A percentile compares a stretch with the other conserved stretches of the same genome.
Conservation (phyloP, 1,140 invertebrate species). For the Aphidius ervi region DNA sequence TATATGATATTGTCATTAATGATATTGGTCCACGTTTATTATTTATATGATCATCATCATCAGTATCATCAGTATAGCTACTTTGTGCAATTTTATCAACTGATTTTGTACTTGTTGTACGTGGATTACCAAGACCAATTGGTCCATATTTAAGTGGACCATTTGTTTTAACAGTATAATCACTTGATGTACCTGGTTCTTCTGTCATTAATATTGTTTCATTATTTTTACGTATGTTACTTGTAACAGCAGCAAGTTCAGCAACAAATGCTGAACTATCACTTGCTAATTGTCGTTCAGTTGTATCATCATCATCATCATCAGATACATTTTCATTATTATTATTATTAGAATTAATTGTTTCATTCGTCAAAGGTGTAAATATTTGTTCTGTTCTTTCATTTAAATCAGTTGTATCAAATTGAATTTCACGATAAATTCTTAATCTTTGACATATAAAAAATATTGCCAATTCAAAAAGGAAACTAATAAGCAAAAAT, state of each 20-base stretch:
- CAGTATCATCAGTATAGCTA: constrained; percentile 22
- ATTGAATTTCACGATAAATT: constrained; percentile 32
- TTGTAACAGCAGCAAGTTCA: neutral
- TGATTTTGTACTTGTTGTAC: constrained; percentile 22
- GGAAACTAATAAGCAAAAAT: constrained; percentile 30
- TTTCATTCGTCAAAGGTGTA: constrained; percentile 24
- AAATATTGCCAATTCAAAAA: constrained; percentile 35
- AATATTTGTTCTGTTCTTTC: constrained; percentile 27
- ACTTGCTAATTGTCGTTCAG: neutral
- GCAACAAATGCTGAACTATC: neutral
- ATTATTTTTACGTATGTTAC: neutral
- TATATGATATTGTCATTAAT: constrained; percentile 35
- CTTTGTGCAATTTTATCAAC: neutral
- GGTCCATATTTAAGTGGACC: constrained; percentile 33
- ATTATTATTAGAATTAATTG: neutral
- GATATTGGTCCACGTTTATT: constrained; percentile 18
- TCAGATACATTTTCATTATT: neutral
- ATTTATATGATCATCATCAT: constrained; percentile 32
- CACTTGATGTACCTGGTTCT: neutral
- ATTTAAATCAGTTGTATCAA: constrained; percentile 9
- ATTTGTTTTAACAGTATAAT: neutral
- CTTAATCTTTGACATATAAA: constrained; percentile 34
- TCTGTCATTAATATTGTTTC: neutral
- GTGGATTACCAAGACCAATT: constrained; percentile 31
- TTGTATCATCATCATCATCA: neutral